Conservation (phyloP, 2,888 invertebrate genomes). For the Trypoxylon attenuatum region DNA sequence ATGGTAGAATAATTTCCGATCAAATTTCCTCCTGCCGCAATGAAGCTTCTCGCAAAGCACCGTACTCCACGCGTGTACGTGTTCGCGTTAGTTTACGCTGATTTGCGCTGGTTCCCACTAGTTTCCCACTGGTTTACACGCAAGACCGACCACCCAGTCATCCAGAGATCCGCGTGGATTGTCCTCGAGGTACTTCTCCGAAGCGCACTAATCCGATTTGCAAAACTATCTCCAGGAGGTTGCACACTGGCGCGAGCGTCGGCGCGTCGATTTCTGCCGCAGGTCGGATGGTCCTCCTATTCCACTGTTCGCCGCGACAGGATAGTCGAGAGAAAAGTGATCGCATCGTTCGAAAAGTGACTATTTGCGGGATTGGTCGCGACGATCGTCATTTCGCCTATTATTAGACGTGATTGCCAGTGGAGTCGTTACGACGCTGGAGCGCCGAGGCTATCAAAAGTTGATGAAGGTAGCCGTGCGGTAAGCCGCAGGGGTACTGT, state of each 20-base stretch:
- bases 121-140: slow-evolving; percentile 37
- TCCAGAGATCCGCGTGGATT: slow-evolving; percentile 22
- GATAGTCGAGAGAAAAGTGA: too few species aligned
- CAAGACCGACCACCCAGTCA: slow-evolving; percentile 35
- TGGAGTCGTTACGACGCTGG: slow-evolving; percentile 24
- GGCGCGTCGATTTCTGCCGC: too few species aligned
- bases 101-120: too few species aligned
- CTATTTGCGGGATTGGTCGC: slow-evolving; percentile 21
- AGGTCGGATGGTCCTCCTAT: too few species aligned
- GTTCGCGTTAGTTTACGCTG: too few species aligned
- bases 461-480: slow-evolving; percentile 38
- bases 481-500: slow-evolving; percentile 44
- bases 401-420: slow-evolving; percentile 4
- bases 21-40: too few species aligned
- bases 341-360: slow-evolving; percentile 1
- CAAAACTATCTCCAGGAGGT: slow-evolving; percentile 16
- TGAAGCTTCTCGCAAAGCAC: too few species aligned
- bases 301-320: too few species aligned
- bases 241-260: neutral
- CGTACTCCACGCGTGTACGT: too few species aligned
- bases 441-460: slow-evolving; percentile 25
- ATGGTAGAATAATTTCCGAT: too few species aligned
- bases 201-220: slow-evolving; percentile 5
- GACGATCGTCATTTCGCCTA: neutral
- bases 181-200: slow-evolving; percentile 11